Conservation (phyloP, 1,140 invertebrate species). For the Acyrthosiphon pisum region DNA sequence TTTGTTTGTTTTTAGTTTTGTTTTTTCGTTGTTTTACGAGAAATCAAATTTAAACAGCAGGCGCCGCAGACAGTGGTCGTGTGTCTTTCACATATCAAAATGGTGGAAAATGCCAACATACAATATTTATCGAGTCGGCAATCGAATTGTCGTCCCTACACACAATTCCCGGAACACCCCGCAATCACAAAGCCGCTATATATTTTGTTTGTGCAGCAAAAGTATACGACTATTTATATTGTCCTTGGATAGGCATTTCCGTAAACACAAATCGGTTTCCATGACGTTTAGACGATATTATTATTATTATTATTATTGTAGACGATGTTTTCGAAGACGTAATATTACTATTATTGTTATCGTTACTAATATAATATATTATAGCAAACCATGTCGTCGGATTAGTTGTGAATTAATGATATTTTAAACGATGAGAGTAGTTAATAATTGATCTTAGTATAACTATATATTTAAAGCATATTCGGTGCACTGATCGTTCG, state of each 20-base stretch:
- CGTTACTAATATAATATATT: background rate
- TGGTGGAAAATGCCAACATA: background rate
- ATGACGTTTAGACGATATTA: background rate
- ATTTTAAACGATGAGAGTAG: background rate
- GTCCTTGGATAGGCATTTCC: background rate
- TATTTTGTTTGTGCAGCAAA: background rate
- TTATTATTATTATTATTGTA: background rate
- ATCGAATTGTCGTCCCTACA: background rate
- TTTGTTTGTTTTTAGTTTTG: background rate
- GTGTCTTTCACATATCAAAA: background rate
- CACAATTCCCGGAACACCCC: background rate
- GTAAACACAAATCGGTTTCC: background rate
- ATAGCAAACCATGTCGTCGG: background rate
- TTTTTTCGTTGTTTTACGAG: background rate
- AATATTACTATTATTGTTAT: background rate
- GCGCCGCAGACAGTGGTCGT: background rate
- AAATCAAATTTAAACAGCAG: background rate
- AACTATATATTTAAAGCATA: background rate
- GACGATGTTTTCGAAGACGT: background rate
- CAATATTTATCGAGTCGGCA: background rate
- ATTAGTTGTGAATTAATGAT: background rate
- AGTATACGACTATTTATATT: slow-evolving; percentile 1
- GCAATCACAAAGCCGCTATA: background rate
- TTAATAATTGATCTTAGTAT: background rate
- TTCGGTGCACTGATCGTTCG: too few species aligned